Conservation (phyloP, 2,797 vertebrate genomes). For the Rallus crepitans region DNA sequence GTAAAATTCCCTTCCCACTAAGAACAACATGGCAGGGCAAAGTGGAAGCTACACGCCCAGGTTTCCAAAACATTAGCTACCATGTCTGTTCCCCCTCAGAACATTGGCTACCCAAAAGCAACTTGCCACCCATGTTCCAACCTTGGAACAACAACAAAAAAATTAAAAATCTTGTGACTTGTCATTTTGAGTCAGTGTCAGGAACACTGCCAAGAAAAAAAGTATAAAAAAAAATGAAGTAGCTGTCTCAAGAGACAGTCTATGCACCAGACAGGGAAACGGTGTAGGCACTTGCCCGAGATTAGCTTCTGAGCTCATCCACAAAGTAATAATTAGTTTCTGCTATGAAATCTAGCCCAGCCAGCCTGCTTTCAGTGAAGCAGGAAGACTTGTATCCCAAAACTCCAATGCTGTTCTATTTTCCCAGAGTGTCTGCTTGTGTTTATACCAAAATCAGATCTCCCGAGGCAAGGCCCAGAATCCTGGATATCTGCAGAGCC, state of each 20-base stretch:
- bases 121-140: neutral
- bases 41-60: neutral
- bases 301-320: neutral
- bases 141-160: neutral
- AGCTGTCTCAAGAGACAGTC: constrained; percentile 34
- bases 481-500: neutral
- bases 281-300: neutral
- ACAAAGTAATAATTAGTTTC: neutral
- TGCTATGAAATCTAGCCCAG: neutral
- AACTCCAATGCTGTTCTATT: neutral
- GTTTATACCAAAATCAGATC: neutral
- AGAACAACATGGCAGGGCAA: neutral
- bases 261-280: neutral
- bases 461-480: neutral
- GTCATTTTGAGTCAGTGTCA: constrained; percentile 53
- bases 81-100: neutral
- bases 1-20: constrained; percentile 23
- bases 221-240: neutral
- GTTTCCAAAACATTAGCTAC: constrained; percentile 4
- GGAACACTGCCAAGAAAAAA: constrained; percentile 31
- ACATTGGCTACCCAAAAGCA: neutral
- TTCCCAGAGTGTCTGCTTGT: neutral
- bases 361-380: neutral
- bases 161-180: constrained; percentile 7
- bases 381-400: neutral